Evolutionary conservation across 2,888 invertebrate species (phyloP).

Genomic region (Dolomedes plantarius): DNA sequence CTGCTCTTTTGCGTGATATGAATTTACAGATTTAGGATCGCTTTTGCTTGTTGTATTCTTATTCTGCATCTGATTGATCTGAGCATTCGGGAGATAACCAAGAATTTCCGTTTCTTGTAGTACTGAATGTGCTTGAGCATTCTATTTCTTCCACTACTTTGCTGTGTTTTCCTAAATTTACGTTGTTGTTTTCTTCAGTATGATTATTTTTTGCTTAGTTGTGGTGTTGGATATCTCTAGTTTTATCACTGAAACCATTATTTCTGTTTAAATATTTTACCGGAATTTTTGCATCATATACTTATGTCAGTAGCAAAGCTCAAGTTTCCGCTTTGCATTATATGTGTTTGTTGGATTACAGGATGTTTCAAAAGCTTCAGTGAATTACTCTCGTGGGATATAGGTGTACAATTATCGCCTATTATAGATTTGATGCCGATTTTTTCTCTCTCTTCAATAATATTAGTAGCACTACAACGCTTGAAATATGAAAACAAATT

Average conservation of each 20-base stretch:
- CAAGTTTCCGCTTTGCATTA: neutral
- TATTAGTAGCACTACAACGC: too few relatives aligned
- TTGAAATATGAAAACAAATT: neutral
- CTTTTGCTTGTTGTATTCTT: too few relatives aligned
- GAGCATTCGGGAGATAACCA: neutral
- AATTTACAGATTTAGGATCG: neutral
- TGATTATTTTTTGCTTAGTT: too few relatives aligned
- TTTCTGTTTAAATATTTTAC: too few relatives aligned
- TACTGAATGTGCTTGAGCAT: neutral
- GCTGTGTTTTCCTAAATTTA: neutral
- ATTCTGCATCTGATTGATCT: neutral
- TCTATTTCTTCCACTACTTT: neutral
- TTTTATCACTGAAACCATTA: too few relatives aligned
- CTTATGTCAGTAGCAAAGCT: too few relatives aligned
- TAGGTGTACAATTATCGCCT: neutral
- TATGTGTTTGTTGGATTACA: neutral
- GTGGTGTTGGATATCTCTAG: too few relatives aligned
- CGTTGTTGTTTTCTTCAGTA: too few relatives aligned
- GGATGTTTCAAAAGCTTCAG: neutral
- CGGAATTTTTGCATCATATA: too few relatives aligned
- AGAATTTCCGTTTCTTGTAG: neutral
- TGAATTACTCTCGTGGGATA: neutral
- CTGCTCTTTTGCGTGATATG: neutral
- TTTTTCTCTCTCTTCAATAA: neutral
- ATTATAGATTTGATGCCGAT: neutral